phyloP scores from a whole-genome alignment of 2,888 invertebrate species.

The Macrophya alboannulata region DNA sequence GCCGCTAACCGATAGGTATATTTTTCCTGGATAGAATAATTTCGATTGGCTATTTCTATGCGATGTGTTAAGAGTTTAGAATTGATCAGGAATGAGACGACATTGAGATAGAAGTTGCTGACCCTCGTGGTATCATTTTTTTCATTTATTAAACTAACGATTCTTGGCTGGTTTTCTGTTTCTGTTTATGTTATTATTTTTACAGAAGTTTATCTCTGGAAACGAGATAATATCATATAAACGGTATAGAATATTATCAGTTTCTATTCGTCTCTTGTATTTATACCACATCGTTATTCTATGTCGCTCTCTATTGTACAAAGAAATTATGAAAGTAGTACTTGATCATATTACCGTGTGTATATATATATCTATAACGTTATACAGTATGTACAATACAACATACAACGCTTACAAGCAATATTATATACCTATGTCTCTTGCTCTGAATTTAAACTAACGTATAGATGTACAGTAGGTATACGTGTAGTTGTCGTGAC shows the following conservation, averaged over 20 bases:
- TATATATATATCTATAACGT: not conserved
- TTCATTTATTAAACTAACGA: not conserved
- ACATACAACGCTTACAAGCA: not conserved
- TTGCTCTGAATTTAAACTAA: slow-evolving; percentile 3
- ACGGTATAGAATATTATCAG: not conserved
- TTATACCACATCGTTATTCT: not conserved
- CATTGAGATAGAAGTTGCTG: not conserved
- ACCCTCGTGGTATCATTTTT: not conserved
- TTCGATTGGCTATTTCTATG: not conserved
- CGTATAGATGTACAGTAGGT: not conserved
- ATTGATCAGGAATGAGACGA: not conserved
- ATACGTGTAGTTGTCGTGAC: not conserved
- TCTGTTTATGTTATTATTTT: not conserved
- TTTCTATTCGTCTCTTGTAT: not conserved
- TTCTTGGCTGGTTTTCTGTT: not conserved
- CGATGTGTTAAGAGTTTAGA: not conserved
- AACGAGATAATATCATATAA: not conserved
- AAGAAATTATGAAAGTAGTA: slow-evolving; percentile 17
- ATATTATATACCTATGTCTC: not conserved
- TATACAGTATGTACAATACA: not conserved
- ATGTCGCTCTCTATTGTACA: not conserved
- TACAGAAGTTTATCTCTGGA: not conserved
- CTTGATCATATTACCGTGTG: slow-evolving; percentile 3
- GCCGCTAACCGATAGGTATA: not conserved
- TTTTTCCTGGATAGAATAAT: not conserved